Evolutionary conservation across 1,140 invertebrate genomes (phyloP), one percentile per base, ranked within the genome.

Genomic region (Drosophila rufa): DNA sequence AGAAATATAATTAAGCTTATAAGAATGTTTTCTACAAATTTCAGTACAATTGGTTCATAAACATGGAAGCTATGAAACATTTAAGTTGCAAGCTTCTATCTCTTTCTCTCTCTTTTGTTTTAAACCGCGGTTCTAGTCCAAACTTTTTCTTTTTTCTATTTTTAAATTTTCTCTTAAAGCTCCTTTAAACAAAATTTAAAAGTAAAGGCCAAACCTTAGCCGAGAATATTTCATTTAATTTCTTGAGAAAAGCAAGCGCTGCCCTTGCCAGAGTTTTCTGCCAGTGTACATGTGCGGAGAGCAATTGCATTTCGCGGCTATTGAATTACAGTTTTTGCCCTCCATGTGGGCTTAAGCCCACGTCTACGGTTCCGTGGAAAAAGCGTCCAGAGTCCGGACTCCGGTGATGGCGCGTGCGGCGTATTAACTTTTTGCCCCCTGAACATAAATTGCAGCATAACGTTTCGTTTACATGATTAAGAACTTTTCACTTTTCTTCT

Each of bases 401-500:
- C 59, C 38, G 30, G 36, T 70, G 55, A 43, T 40, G 43, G 8
- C 70, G 67, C 67, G 67, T 73, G 70, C 68, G 40, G 56, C 55
- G 47, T 50, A 74, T 74, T 73, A 73, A 73, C 70, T 71, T 73
- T 45, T 45, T 48, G 70, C 55, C 56, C 22, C 68, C 45, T 45
- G 67, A 68, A 62, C 69, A 62, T 53, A 75, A 75, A 74, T 47
- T 75, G 71, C 71, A 74, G 67, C 71, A 74, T 75, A 74, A 62
- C 70, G 71, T 75, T 75, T 75, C 71, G 57, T 60, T 75, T 75
- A 75, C 71, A 75, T 75, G 71, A 75, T 75, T 75, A 75, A 53
- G 42, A 62, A 75, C 69, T 74, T 74, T 60, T 45, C 56, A 36
- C 46, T 60, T 50, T 27, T 42, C 38, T 17, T 33, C n/a, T 9